phyloP scores from a whole-genome alignment of 2,888 invertebrate genomes.

The Zhuqinia jingwanae region DNA sequence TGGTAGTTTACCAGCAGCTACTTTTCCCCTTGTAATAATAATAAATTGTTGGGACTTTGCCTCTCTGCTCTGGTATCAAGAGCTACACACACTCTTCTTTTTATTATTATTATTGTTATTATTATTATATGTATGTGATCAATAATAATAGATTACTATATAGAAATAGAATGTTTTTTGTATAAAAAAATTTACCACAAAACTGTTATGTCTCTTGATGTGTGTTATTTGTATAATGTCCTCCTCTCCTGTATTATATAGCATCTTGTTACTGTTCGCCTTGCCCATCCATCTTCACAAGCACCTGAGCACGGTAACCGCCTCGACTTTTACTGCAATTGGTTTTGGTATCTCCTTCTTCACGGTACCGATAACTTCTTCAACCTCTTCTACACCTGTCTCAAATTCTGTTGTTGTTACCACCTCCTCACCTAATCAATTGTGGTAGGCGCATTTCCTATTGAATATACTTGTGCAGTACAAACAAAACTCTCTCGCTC shows the following conservation, averaged over 20 bases:
- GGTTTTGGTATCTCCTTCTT: conserved; percentile 72
- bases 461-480: conserved; percentile 55
- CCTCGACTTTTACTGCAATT: conserved; percentile 73
- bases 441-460: conserved; percentile 75
- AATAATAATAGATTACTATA: conserved; percentile 29
- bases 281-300: conserved; percentile 74
- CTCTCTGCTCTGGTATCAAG: too few relatives aligned
- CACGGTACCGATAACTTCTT: conserved; percentile 67
- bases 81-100: too few relatives aligned
- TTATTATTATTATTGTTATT: too few relatives aligned
- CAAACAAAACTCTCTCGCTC: conserved; percentile 50
- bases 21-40: too few relatives aligned
- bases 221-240: conserved; percentile 63
- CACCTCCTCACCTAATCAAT: conserved; percentile 74
- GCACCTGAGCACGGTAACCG: conserved; percentile 72
- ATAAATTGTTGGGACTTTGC: too few relatives aligned
- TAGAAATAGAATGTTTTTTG: neutral
- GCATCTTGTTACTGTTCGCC: conserved; percentile 73
- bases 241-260: conserved; percentile 55
- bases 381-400: conserved; percentile 71
- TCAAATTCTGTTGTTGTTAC: conserved; percentile 74
- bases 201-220: conserved; percentile 19
- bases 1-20: too few relatives aligned
- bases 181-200: neutral
- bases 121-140: too few relatives aligned